phyloP scores from a whole-genome alignment of 2,113 vertebrate genomes.

The Rhadina sibilatrix region DNA sequence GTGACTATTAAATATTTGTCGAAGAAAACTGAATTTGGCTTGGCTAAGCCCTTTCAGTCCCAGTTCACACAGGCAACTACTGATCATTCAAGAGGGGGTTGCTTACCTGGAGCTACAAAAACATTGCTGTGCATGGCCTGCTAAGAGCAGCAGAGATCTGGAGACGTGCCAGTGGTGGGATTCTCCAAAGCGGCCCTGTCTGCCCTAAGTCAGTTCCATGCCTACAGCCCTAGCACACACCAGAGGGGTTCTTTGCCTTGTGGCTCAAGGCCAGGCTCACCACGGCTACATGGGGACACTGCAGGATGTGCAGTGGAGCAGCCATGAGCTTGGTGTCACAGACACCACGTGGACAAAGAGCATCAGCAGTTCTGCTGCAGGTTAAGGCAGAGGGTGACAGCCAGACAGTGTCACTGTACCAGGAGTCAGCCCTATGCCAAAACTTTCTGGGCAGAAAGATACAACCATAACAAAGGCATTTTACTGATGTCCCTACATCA shows the following conservation, averaged over 20 bases:
- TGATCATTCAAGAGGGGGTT: neutral
- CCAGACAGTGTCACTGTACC: neutral
- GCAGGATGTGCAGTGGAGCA: neutral
- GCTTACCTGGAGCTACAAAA: neutral
- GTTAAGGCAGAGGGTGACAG: neutral
- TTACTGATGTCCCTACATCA: neutral
- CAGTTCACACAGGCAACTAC: neutral
- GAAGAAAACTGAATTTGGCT: neutral
- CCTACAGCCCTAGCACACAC: neutral
- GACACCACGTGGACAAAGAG: neutral
- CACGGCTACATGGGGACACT: neutral
- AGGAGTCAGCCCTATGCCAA: neutral
- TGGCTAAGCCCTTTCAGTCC: neutral
- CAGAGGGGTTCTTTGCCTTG: neutral
- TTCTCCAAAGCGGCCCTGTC: neutral
- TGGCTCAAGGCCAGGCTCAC: neutral
- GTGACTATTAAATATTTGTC: neutral
- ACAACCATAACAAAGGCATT: neutral
- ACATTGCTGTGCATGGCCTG: neutral
- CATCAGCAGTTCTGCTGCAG: neutral
- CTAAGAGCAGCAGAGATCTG: neutral
- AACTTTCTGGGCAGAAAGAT: neutral
- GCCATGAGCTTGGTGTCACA: neutral
- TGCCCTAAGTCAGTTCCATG: neutral
- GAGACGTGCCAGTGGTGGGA: neutral